These are phyloP conservation scores for Dromius quadrimaculatus DNA, from an alignment of 2,888 invertebrate genomes.

Conservation along the genomic window DNA sequence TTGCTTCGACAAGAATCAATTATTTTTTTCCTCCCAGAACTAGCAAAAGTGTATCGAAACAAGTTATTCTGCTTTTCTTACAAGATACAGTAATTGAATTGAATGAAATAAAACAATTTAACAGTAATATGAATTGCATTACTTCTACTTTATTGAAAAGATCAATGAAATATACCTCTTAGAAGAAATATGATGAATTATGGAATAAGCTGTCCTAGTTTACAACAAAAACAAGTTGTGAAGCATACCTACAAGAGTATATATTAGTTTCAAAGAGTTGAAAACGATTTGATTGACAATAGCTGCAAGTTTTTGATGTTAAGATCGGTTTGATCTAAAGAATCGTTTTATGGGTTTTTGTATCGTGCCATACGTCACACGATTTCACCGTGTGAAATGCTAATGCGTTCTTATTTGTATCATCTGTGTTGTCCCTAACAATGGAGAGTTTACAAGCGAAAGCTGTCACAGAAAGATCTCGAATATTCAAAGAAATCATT, in stretches of 20 bases:
- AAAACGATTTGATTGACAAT: conserved; percentile 41
- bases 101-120: conserved; percentile 33
- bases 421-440: conserved; percentile 49
- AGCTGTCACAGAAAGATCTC: conserved; percentile 42
- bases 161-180: conserved; percentile 38
- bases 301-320: conserved; percentile 7
- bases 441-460: conserved; percentile 38
- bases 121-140: conserved; percentile 33
- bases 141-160: conserved; percentile 1
- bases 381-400: conserved; percentile 51
- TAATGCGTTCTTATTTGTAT: conserved; percentile 52
- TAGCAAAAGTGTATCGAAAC: conserved; percentile 26
- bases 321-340: no score
- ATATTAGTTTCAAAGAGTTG: conserved; percentile 35
- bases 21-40: not conserved
- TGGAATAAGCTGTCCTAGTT: conserved; percentile 34
- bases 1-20: not conserved
- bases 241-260: not conserved
- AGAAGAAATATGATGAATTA: conserved; percentile 42
- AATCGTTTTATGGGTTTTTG: conserved; percentile 2
- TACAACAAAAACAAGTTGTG: conserved; percentile 40
- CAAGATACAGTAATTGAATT: conserved; percentile 16
- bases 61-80: conserved; percentile 35
- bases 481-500: no score
- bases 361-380: conserved; percentile 38